These are phyloP conservation scores for Poecilia picta DNA, from an alignment of 2,797 vertebrate genomes.

Conservation along the genomic window DNA sequence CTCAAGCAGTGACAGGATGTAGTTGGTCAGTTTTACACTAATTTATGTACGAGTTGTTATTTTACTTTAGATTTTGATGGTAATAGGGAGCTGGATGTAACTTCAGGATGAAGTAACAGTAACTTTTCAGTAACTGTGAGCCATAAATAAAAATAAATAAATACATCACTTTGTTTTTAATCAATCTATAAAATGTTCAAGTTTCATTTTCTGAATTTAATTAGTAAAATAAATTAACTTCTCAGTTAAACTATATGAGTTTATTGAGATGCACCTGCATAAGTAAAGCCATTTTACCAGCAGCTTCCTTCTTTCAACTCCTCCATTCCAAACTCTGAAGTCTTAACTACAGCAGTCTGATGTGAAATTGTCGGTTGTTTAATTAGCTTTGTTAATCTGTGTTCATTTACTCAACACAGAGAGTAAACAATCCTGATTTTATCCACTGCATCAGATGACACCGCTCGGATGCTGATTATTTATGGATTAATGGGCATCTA, in stretches of 20 bases:
- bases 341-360: constrained; percentile 43
- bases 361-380: constrained; percentile 51
- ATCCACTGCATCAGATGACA: constrained; percentile 48
- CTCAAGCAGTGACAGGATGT: neutral
- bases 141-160: neutral
- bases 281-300: constrained; percentile 13
- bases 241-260: neutral
- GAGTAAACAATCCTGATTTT: constrained; percentile 60
- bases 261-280: neutral
- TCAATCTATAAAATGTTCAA: neutral
- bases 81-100: no score
- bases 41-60: neutral
- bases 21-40: neutral
- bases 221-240: neutral
- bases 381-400: constrained; percentile 64
- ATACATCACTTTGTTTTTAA: neutral
- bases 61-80: neutral
- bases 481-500: constrained; percentile 51
- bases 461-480: constrained; percentile 59
- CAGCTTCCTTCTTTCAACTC: neutral
- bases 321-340: constrained; percentile 22
- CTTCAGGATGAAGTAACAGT: no score
- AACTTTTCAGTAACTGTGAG: neutral
- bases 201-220: neutral
- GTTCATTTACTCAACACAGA: constrained; percentile 56